Percentiles rank a stretch among this genome's conserved stretches.
These are phyloP conservation scores for Limnephilus marmoratus DNA, from an alignment of 2,888 invertebrate species.

Conservation along the genomic window DNA sequence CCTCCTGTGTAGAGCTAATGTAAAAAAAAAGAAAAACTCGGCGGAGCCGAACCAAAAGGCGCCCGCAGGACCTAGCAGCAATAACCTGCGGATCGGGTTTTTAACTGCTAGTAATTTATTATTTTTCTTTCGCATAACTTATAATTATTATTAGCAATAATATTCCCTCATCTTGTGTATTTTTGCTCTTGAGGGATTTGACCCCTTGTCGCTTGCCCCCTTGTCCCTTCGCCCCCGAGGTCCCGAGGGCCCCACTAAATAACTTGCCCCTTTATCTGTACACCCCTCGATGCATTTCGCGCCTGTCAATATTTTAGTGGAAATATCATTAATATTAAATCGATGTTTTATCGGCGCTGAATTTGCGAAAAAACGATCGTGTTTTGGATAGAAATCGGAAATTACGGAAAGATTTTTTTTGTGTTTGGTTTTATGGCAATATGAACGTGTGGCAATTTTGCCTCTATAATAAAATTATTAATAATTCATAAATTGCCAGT, in stretches of 20 bases:
- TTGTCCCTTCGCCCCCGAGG: neutral
- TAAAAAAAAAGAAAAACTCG: too few relatives aligned
- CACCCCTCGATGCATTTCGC: constrained; percentile 36
- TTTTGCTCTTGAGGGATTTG: neutral
- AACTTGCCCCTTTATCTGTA: constrained; percentile 20
- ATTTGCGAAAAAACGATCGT: constrained; percentile 27
- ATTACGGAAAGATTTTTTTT: constrained; percentile 8
- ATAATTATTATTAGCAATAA: neutral
- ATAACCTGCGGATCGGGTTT: too few relatives aligned
- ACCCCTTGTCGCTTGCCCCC: neutral
- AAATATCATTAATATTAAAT: constrained; percentile 42
- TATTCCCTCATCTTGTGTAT: constrained; percentile 53
- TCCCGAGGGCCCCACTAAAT: constrained; percentile 45
- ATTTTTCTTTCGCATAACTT: neutral
- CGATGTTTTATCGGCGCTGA: constrained; percentile 42
- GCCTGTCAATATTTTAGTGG: constrained; percentile 41
- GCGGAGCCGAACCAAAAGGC: too few relatives aligned
- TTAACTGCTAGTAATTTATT: too few relatives aligned
- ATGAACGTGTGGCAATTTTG: neutral
- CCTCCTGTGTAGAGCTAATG: too few relatives aligned
- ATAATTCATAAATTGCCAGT: neutral
- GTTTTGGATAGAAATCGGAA: constrained; percentile 3
- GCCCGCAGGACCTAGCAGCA: too few relatives aligned
- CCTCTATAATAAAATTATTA: neutral
- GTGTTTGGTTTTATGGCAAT: neutral